Percentiles rank a stretch among this genome's conserved stretches.
These are phyloP conservation scores for Eospalax fontanierii DNA, from an alignment of 2,797 vertebrate genomes.

Conservation along the genomic window DNA sequence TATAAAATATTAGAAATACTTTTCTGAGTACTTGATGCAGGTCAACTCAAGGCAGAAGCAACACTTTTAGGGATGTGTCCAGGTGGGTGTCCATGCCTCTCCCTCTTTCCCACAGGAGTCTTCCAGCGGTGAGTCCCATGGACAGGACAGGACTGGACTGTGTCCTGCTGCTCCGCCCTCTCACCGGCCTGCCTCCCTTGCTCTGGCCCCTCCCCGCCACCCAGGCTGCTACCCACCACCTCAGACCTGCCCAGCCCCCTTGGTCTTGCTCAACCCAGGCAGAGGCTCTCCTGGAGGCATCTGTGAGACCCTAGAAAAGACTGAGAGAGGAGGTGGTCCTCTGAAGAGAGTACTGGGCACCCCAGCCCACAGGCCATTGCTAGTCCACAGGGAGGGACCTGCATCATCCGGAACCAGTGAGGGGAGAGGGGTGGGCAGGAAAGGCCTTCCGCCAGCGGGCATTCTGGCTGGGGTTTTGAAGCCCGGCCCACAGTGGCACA, in stretches of 20 bases:
- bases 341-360: not conserved
- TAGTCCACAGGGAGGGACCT: not conserved
- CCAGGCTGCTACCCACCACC: too few species aligned
- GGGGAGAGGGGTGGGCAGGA: too few species aligned
- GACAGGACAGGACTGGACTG: not conserved
- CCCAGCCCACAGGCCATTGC: not conserved
- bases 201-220: too few species aligned
- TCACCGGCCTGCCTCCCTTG: not conserved
- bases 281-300: not conserved
- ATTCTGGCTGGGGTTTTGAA: not conserved
- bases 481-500: not conserved
- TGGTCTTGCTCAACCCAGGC: not conserved
- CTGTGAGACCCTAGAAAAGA: not conserved
- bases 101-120: constrained; percentile 66
- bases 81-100: not conserved
- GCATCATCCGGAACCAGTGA: not conserved
- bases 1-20: not conserved
- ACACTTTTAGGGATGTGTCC: not conserved
- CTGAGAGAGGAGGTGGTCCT: not conserved
- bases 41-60: constrained; percentile 3
- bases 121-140: constrained; percentile 68
- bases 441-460: not conserved
- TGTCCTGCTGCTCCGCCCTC: not conserved
- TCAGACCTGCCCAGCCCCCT: too few species aligned
- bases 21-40: not conserved